Evolutionary conservation across 1,140 invertebrate genomes (phyloP), one percentile per base, ranked within the genome.

Genomic region (Drosophila nannoptera): DNA sequence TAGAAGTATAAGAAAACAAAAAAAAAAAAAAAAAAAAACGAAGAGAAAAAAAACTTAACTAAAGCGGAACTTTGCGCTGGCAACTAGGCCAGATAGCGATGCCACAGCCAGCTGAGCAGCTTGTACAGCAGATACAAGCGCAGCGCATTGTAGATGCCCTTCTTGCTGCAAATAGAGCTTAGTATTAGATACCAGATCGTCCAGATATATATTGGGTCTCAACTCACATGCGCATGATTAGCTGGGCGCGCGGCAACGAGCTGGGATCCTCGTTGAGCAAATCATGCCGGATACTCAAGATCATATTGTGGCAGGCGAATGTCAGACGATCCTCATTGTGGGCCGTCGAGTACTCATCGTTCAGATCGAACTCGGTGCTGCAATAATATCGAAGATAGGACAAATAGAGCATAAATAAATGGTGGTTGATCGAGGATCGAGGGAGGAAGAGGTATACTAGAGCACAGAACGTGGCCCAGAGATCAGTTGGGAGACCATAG

Each of bases 111-210:
- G 52, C 55, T 54, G 4, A 86, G n/a, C 2, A 88, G 49, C 22
- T 76, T 86, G 50, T 86, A 88, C 7, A 87, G 54, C 38, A 87
- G 22, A n/a, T 58, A 74, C 11, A 74, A 35, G 2, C 73, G 77
- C 0, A 82, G 0, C 7, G 58, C 50, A 29, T 65, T 54, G 31
- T 78, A 73, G 16, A 86, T 62, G 0, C 33, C 4, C 5, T 9
- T n/a, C 53, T 88, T 88, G 40, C 86, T 88, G 56, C 4, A 11
- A 11, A 45, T 7, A 45, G 12, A 56, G 12, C 35, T 40, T 11
- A 48, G 1, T 42, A 50, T 50, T 1, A 53, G 9, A 42, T 42
- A 9, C n/a, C 12, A 16, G 9, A 54, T 11, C 3, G 38, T 32
- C 6, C 2, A 8, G n/a, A 55, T 42, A 9, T n/a, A 5, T 33